phyloP scores from a whole-genome alignment of 2,888 invertebrate genomes.

The Tuta absoluta region DNA sequence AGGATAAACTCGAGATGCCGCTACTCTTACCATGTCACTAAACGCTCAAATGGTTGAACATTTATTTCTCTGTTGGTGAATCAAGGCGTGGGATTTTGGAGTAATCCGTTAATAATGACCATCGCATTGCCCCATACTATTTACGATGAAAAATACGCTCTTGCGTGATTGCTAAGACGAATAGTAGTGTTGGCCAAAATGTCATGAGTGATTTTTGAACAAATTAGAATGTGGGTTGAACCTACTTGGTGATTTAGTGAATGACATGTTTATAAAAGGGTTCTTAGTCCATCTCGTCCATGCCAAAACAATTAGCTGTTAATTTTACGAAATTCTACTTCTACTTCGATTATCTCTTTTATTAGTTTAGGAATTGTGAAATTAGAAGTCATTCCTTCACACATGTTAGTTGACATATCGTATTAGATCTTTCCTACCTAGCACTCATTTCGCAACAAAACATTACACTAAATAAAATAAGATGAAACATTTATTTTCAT shows the following conservation, averaged over 20 bases:
- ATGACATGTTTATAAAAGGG: not conserved
- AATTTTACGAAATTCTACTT: too few species aligned
- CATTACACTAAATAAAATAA: not conserved
- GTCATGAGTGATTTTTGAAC: slow-evolving; percentile 26
- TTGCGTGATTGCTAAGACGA: slow-evolving; percentile 26
- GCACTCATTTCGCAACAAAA: not conserved
- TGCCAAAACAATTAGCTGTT: too few species aligned
- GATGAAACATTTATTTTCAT: slow-evolving; percentile 21
- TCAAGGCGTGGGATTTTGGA: slow-evolving; percentile 42
- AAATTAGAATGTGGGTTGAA: slow-evolving; percentile 17
- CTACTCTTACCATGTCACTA: not conserved
- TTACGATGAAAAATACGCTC: slow-evolving; percentile 40
- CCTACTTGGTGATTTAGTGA: not conserved
- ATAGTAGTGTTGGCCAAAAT: slow-evolving; percentile 28
- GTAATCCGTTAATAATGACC: slow-evolving; percentile 44
- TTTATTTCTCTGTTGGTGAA: not conserved
- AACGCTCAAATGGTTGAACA: not conserved
- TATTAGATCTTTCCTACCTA: not conserved
- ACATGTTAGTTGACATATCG: not conserved
- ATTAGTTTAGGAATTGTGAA: too few species aligned
- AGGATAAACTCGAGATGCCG: too few species aligned
- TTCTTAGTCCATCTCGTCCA: too few species aligned
- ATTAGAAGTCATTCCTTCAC: too few species aligned
- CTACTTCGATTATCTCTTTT: too few species aligned
- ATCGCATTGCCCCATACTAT: slow-evolving; percentile 41